These are phyloP conservation scores for Parnassius mnemosyne DNA, from an alignment of 2,888 invertebrate genomes.

Conservation along the genomic window DNA sequence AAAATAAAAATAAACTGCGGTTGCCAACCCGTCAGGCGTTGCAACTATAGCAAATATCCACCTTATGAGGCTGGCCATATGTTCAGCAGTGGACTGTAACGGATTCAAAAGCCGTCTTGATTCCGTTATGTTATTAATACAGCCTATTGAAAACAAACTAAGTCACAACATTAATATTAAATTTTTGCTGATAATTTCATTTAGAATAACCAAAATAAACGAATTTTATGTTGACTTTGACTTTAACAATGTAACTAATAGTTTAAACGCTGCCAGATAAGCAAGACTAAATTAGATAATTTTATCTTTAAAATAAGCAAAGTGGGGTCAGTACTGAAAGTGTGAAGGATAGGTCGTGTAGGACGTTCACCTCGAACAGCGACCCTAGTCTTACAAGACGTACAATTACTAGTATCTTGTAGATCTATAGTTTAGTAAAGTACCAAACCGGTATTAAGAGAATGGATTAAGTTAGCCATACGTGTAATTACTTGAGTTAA, in stretches of 20 bases:
- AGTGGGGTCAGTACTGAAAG: neutral
- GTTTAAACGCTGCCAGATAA: slow-evolving; percentile 12
- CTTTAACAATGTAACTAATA: slow-evolving; percentile 3
- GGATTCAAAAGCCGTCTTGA: too few species aligned
- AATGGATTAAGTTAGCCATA: neutral
- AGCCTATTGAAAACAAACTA: too few species aligned
- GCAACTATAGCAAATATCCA: too few species aligned
- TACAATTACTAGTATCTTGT: slow-evolving; percentile 3
- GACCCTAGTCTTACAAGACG: neutral
- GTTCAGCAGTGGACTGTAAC: too few species aligned
- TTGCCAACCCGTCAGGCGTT: too few species aligned
- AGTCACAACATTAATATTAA: too few species aligned
- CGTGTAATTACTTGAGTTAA: too few species aligned
- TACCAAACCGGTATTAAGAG: neutral
- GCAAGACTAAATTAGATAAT: neutral
- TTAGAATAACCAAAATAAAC: slow-evolving; percentile 1
- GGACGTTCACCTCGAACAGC: slow-evolving; percentile 8
- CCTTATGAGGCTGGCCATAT: too few species aligned
- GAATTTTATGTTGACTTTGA: slow-evolving; percentile 9
- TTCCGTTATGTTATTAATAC: too few species aligned
- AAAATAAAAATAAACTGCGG: too few species aligned
- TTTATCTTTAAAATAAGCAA: slow-evolving; percentile 3
- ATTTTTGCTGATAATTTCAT: neutral
- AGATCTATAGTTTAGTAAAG: slow-evolving; percentile 2
- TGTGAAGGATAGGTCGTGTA: slow-evolving; percentile 12